Evolutionary conservation across 2,888 invertebrate genomes (phyloP).

Genomic region (Brachypterus glaber): DNA sequence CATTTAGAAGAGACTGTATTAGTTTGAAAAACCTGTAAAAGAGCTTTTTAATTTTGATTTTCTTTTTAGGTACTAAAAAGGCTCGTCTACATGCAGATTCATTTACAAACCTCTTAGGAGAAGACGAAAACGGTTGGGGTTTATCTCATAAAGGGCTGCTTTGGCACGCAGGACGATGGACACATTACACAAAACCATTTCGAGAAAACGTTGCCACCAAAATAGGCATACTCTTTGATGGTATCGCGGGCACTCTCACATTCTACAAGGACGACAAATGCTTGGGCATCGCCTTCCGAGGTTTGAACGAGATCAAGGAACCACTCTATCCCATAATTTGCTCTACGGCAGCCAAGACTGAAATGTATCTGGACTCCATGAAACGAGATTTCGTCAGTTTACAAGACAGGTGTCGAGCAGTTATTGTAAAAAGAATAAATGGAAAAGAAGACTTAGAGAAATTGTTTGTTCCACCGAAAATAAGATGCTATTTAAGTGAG

Average conservation of each 20-base stretch:
- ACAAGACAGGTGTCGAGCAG: constrained; percentile 57
- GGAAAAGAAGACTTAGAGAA: constrained; percentile 44
- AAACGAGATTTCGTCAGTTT: constrained; percentile 55
- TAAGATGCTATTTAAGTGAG: constrained; percentile 49
- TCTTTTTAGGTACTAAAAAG: constrained; percentile 28
- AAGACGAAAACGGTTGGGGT: constrained; percentile 61
- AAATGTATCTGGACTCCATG: constrained; percentile 54
- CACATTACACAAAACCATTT: constrained; percentile 57
- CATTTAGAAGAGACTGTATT: too few relatives aligned
- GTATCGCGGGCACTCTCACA: constrained; percentile 56
- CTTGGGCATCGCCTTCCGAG: constrained; percentile 61
- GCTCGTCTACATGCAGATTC: constrained; percentile 52
- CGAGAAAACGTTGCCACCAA: constrained; percentile 58
- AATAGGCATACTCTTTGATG: constrained; percentile 60
- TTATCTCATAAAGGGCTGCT: constrained; percentile 61
- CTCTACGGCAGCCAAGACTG: constrained; percentile 66
- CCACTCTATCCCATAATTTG: constrained; percentile 59
- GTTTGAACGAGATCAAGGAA: constrained; percentile 51
- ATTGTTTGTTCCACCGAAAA: constrained; percentile 49
- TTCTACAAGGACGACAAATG: constrained; percentile 61
- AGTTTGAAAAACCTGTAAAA: too few relatives aligned
- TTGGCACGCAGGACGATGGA: constrained; percentile 57
- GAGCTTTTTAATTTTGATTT: too few relatives aligned
- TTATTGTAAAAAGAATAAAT: constrained; percentile 48
- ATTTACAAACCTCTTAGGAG: constrained; percentile 63